Conservation (phyloP, 1,140 invertebrate genomes). For the Chrysoperla carnea region DNA sequence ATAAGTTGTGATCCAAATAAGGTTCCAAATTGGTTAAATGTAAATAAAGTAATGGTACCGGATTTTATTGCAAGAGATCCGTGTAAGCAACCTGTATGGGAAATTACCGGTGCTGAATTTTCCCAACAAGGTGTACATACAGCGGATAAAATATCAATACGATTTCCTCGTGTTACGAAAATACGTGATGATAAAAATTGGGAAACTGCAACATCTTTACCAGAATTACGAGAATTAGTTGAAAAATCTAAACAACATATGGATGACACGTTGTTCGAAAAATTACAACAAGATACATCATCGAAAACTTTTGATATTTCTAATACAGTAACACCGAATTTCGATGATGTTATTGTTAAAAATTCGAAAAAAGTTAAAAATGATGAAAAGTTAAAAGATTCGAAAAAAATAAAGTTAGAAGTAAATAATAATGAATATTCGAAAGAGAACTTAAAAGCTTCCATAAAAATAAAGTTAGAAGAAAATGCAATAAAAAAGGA, state of each 20-base stretch:
- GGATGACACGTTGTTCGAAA: constrained; percentile 40
- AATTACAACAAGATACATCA: constrained; percentile 5
- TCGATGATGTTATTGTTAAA: too few relatives aligned
- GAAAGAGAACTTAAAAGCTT: too few relatives aligned
- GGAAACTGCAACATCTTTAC: constrained; percentile 61
- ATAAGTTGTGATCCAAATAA: constrained; percentile 54
- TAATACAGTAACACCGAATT: too few relatives aligned
- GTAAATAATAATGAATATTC: too few relatives aligned
- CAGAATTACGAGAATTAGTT: constrained; percentile 46
- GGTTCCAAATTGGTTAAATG: constrained; percentile 65
- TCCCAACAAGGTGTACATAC: constrained; percentile 70
- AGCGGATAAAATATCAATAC: constrained; percentile 77
- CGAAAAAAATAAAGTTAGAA: too few relatives aligned
- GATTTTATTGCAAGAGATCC: constrained; percentile 78
- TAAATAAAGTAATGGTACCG: constrained; percentile 67
- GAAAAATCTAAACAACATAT: constrained; percentile 47
- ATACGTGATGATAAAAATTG: constrained; percentile 72
- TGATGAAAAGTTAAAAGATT: too few relatives aligned
- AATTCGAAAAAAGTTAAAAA: too few relatives aligned
- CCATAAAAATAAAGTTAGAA: too few relatives aligned
- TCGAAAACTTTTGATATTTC: too few relatives aligned
- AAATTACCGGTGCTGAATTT: constrained; percentile 86
- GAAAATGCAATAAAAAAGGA: too few relatives aligned
- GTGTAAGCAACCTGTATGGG: constrained; percentile 77
- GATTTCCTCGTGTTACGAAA: constrained; percentile 77